Base-by-base conservation (phyloP, 2,888 invertebrate species). In the Lomographa bimaculata region DNA sequence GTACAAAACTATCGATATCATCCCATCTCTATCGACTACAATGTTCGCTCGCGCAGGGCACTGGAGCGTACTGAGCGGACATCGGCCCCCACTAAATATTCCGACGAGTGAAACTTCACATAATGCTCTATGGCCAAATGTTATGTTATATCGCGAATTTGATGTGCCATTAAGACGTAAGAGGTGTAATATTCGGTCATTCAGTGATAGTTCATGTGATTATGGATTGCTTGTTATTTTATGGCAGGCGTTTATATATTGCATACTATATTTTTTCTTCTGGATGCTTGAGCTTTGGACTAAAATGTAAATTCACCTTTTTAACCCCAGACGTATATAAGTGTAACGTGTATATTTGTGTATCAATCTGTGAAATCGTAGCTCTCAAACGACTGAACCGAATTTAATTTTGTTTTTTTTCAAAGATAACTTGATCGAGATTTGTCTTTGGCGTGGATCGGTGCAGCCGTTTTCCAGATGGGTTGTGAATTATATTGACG, bases 91-190 rank as follows among this genome's bases (percentile, higher is more conserved):
- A 53, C 58, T 49, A 52, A 62, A 66, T 60, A 68, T 60, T 60
- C 64, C 54, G 42, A 58, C 57, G 48, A 63, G 73, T 67, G 72
- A 72, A 71, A 69, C 67, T 67, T 14, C 36, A 24, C 30, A 21
- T 32, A 35, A 41, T 41, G 25, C 17, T 24, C 25, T n/a, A 21
- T 23, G 24, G 18, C 14, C 11, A 27, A 32, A 32, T 24, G 32
- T 43, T 27, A 27, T 43, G 27, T 33, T 32, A 12, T 34, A 35
- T 43, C 27, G 42, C 36, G 9, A 35, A 37, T 36, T 35, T 33
- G n/a, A 19, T 30, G 29, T 25, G 24, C 29, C n/a, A 35, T 41
- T 30, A 29, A 9, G 11, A 25, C 25, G 29, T 41, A 35, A 41
- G 14, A 34, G 0, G 5, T 19, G 29, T 34, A 28, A 41, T 34